These are phyloP conservation scores for Phalloptychus januarius DNA, from an alignment of 2,797 vertebrate species.

Conservation along the genomic window DNA sequence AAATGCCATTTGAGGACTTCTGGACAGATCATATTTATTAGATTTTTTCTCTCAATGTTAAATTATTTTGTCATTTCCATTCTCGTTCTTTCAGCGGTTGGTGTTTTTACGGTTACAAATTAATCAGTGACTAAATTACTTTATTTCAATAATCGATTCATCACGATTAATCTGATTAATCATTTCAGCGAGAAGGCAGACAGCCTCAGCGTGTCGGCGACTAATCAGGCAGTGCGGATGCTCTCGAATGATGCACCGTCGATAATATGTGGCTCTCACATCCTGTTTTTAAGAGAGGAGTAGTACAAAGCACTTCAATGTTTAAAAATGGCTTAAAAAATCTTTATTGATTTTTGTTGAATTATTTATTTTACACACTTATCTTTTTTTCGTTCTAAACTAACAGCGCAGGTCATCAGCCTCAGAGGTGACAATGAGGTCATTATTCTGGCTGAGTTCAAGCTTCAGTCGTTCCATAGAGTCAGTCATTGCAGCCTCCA, in stretches of 20 bases:
- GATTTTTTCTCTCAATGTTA: too few relatives aligned
- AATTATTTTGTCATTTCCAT: too few relatives aligned
- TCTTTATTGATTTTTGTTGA: too few relatives aligned
- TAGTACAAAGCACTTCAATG: not conserved
- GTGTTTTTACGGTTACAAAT: too few relatives aligned
- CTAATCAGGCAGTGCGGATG: not conserved
- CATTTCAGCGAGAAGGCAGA: not conserved
- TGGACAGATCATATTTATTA: too few relatives aligned
- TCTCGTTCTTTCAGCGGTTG: too few relatives aligned
- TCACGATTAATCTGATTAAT: too few relatives aligned
- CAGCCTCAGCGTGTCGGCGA: not conserved
- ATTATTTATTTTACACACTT: not conserved
- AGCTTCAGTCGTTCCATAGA: slow-evolving; percentile 56
- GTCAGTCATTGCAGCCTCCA: slow-evolving; percentile 64
- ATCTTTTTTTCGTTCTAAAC: too few relatives aligned
- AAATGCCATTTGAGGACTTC: too few relatives aligned
- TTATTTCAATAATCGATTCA: too few relatives aligned
- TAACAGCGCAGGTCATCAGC: slow-evolving; percentile 28
- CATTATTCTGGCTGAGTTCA: slow-evolving; percentile 52
- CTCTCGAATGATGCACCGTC: not conserved
- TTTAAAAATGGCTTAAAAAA: not conserved
- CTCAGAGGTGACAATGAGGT: slow-evolving; percentile 54
- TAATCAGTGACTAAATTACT: too few relatives aligned
- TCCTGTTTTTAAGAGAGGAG: not conserved
- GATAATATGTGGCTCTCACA: not conserved